Evolutionary conservation across 2,797 vertebrate species (phyloP).

Genomic region (Orientallactaga sibirica): DNA sequence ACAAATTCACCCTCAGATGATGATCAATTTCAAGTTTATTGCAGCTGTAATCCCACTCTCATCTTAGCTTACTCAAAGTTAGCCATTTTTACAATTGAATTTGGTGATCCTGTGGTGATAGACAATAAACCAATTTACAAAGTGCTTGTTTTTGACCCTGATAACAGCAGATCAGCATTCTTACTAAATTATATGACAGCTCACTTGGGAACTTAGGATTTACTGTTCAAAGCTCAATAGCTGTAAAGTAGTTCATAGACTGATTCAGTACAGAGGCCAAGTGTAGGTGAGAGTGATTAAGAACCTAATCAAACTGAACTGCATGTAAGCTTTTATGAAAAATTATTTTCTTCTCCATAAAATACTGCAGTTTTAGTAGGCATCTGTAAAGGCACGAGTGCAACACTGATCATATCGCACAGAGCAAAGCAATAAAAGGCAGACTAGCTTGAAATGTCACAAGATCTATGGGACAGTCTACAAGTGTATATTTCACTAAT

Average conservation of each 20-base stretch:
- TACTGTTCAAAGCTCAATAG: conserved; percentile 61
- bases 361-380: conserved; percentile 62
- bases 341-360: conserved; percentile 70
- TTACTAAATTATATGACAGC: conserved; percentile 73
- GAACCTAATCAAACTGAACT: conserved; percentile 77
- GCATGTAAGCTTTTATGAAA: conserved; percentile 69
- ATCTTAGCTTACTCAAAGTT: conserved; percentile 82
- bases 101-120: conserved; percentile 76
- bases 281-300: conserved; percentile 67
- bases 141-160: conserved; percentile 83
- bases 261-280: conserved; percentile 64
- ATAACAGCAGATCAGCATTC: conserved; percentile 78
- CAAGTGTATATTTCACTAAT: conserved; percentile 74
- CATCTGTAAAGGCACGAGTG: conserved; percentile 46
- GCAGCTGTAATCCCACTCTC: conserved; percentile 80
- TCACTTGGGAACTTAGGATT: conserved; percentile 74
- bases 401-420: conserved; percentile 39
- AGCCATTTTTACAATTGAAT: conserved; percentile 81
- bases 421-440: conserved; percentile 63
- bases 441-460: conserved; percentile 54
- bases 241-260: conserved; percentile 73
- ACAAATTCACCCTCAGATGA: conserved; percentile 79
- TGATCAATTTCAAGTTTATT: conserved; percentile 85
- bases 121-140: conserved; percentile 82
- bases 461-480: conserved; percentile 62